A percentile compares a stretch with the other conserved stretches of the same genome.
Evolutionary conservation across 2,113 vertebrate genomes (phyloP).

Genomic region (Talpa occidentalis): DNA sequence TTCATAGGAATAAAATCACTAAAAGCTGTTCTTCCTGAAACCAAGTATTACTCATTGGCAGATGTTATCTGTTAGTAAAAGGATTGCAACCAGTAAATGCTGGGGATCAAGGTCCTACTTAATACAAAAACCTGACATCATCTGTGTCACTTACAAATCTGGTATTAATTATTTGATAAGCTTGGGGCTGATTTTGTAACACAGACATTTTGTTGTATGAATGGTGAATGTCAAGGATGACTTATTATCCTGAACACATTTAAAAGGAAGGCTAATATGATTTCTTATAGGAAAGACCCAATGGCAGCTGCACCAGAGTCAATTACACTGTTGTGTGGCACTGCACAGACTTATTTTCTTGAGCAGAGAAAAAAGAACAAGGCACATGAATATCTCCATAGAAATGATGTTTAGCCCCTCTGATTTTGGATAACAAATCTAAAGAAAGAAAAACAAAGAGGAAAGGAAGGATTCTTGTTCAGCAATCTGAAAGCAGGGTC

Average conservation of each 20-base stretch:
- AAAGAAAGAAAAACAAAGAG: slow-evolving; percentile 43
- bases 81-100: slow-evolving; percentile 59
- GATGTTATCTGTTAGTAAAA: slow-evolving; percentile 76
- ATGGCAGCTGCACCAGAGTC: slow-evolving; percentile 80
- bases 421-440: slow-evolving; percentile 62
- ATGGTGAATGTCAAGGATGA: slow-evolving; percentile 83
- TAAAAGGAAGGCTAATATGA: slow-evolving; percentile 82
- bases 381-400: slow-evolving; percentile 70
- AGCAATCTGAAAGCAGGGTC: slow-evolving; percentile 64
- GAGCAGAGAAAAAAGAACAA: slow-evolving; percentile 74
- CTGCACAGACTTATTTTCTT: slow-evolving; percentile 76
- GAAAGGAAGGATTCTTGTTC: slow-evolving; percentile 63
- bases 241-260: slow-evolving; percentile 82
- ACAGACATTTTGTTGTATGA: slow-evolving; percentile 78
- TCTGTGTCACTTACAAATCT: slow-evolving; percentile 78
- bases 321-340: slow-evolving; percentile 76
- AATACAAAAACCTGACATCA: slow-evolving; percentile 70
- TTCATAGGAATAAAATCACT: slow-evolving; percentile 66
- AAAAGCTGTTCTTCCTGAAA: slow-evolving; percentile 70
- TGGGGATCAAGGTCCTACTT: slow-evolving; percentile 71
- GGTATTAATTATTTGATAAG: slow-evolving; percentile 83
- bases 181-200: slow-evolving; percentile 53
- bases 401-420: slow-evolving; percentile 64
- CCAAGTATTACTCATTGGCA: slow-evolving; percentile 63
- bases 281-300: slow-evolving; percentile 78